Percentiles rank a stretch among this genome's conserved stretches.
These are phyloP conservation scores for Pavo muticus DNA, from an alignment of 2,113 vertebrate genomes.

Conservation along the genomic window DNA sequence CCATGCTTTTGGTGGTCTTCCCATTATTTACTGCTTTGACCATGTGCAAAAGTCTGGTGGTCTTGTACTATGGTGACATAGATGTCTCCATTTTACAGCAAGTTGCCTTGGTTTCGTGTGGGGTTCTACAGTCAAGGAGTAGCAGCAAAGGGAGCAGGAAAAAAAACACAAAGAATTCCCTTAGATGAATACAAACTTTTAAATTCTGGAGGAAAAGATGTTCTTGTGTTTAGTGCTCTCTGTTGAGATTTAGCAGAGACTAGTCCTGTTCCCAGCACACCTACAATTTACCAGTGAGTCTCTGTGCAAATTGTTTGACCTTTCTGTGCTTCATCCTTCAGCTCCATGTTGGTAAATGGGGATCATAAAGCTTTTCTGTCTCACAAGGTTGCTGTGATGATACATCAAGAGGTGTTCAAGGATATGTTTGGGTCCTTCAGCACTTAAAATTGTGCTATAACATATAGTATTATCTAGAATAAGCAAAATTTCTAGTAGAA, in stretches of 20 bases:
- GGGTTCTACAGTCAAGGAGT: not conserved
- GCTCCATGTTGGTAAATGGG: not conserved
- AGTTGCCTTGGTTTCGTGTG: not conserved
- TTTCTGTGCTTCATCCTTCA: not conserved
- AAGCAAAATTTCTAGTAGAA: not conserved
- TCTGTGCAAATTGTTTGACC: not conserved
- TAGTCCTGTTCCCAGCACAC: not conserved
- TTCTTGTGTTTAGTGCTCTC: not conserved
- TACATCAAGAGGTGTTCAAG: not conserved
- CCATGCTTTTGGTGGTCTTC: not conserved
- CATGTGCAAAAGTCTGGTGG: not conserved
- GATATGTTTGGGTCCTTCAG: not conserved
- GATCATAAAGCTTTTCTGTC: not conserved
- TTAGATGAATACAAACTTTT: not conserved
- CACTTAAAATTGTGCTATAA: not conserved
- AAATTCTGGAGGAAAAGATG: not conserved
- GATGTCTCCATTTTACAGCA: not conserved
- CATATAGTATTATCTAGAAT: not conserved
- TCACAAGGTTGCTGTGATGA: not conserved
- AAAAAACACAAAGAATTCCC: not conserved
- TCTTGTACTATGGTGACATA: not conserved
- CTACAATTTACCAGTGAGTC: not conserved
- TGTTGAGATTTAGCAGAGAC: not conserved
- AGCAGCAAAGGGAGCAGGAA: not conserved
- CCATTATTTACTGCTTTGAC: not conserved